Evolutionary conservation across 2,797 vertebrate species (phyloP).

Genomic region (Thamnophis elegans): DNA sequence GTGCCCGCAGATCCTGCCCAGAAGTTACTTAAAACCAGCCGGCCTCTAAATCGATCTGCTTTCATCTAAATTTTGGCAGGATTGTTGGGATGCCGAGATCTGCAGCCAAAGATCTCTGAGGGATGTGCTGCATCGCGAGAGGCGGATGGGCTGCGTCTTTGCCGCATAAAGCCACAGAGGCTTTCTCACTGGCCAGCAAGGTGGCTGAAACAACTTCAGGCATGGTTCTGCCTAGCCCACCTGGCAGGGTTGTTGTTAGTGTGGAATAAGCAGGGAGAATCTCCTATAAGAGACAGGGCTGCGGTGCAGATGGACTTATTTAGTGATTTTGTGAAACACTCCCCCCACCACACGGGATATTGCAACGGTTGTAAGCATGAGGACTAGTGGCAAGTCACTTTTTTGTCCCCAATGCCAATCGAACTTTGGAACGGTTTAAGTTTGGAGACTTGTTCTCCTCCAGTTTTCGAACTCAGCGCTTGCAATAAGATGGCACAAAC

Average conservation of each 20-base stretch:
- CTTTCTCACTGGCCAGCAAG: background rate
- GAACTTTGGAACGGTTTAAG: background rate
- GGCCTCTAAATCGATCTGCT: background rate
- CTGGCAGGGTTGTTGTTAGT: background rate
- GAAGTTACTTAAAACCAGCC: background rate
- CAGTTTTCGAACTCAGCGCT: background rate
- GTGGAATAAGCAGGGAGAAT: background rate
- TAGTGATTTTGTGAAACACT: too few species aligned
- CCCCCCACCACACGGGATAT: too few species aligned
- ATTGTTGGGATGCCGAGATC: background rate
- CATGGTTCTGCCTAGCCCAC: background rate
- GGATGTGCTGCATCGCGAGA: background rate
- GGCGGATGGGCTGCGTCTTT: background rate
- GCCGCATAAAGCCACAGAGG: background rate
- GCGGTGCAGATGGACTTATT: background rate
- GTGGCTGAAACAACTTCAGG: background rate
- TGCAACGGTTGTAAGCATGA: background rate
- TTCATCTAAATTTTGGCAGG: background rate
- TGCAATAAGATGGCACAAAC: background rate
- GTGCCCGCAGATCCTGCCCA: background rate
- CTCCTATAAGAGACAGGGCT: background rate
- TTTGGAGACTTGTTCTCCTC: too few species aligned
- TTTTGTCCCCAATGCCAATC: background rate
- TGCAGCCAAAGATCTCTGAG: background rate
- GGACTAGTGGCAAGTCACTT: background rate